phyloP scores from a whole-genome alignment of 1,140 invertebrate species.

The Maconellicoccus hirsutus region DNA sequence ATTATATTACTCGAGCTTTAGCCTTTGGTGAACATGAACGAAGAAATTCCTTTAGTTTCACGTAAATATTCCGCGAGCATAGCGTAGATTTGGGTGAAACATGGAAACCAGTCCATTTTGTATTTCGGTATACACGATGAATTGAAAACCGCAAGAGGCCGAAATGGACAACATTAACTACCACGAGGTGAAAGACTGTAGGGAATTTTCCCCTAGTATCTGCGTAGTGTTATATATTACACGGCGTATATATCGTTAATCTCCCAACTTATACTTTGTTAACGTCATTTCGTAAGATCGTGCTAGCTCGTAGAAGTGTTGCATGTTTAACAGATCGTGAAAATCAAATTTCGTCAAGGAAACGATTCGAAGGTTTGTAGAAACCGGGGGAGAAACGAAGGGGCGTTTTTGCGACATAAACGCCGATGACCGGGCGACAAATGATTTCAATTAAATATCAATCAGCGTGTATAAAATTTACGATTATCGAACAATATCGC shows the following conservation, averaged over 20 bases:
- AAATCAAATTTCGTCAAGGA: neutral
- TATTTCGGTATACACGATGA: neutral
- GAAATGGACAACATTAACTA: constrained; percentile 4
- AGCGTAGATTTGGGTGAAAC: too few species aligned
- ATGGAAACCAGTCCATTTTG: too few species aligned
- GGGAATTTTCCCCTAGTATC: neutral
- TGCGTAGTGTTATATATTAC: neutral
- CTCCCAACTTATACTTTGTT: neutral
- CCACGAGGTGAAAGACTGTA: neutral
- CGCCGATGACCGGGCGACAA: too few species aligned
- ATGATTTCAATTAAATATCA: too few species aligned
- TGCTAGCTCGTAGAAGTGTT: neutral
- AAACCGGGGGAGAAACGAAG: too few species aligned
- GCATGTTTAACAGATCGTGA: neutral
- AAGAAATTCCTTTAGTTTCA: too few species aligned
- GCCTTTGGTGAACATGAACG: too few species aligned
- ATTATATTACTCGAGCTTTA: too few species aligned
- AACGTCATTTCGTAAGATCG: neutral
- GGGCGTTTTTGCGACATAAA: too few species aligned
- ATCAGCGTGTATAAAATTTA: too few species aligned
- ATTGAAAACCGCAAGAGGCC: constrained; percentile 2
- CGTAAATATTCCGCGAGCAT: too few species aligned
- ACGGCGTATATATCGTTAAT: constrained; percentile 3
- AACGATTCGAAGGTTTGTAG: neutral
- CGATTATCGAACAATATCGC: too few species aligned